phyloP scores from a whole-genome alignment of 2,888 invertebrate species.

The Scaptomyza parva region DNA sequence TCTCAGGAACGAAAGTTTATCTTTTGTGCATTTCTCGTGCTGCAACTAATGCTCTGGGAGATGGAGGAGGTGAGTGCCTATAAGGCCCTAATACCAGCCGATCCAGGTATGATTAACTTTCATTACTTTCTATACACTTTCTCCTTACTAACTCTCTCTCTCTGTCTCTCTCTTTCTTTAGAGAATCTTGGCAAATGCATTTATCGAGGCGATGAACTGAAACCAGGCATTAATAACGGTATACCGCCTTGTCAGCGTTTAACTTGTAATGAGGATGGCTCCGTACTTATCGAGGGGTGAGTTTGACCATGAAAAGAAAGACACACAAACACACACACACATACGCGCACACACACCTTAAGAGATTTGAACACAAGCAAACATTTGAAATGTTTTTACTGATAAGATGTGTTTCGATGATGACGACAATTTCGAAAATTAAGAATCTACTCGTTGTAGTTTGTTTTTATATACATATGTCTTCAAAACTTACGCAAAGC shows the following conservation, averaged over 20 bases:
- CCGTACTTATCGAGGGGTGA: slow-evolving; percentile 83
- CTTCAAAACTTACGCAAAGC: slow-evolving; percentile 28
- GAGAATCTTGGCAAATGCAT: slow-evolving; percentile 77
- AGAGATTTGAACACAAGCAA: background rate
- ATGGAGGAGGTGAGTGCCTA: slow-evolving; percentile 57
- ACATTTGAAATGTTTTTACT: background rate
- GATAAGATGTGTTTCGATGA: slow-evolving; percentile 3
- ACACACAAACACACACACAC: background rate
- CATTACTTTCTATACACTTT: background rate
- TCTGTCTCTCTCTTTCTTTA: slow-evolving; percentile 2
- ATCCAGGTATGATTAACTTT: slow-evolving; percentile 64
- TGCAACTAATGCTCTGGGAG: slow-evolving; percentile 42
- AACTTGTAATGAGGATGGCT: slow-evolving; percentile 80
- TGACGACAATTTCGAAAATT: slow-evolving; percentile 6
- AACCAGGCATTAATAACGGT: slow-evolving; percentile 76
- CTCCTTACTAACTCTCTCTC: background rate
- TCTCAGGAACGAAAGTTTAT: slow-evolving; percentile 24
- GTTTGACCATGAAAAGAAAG: slow-evolving; percentile 43
- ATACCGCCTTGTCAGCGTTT: slow-evolving; percentile 81
- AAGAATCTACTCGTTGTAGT: slow-evolving; percentile 3
- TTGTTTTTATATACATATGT: background rate
- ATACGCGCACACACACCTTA: background rate
- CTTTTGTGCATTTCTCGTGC: slow-evolving; percentile 19
- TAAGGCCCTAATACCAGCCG: slow-evolving; percentile 68
- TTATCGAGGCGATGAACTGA: slow-evolving; percentile 79